These are phyloP conservation scores for Cryptoleucopteryx plumbea DNA, from an alignment of 2,113 vertebrate genomes.

Conservation along the genomic window DNA sequence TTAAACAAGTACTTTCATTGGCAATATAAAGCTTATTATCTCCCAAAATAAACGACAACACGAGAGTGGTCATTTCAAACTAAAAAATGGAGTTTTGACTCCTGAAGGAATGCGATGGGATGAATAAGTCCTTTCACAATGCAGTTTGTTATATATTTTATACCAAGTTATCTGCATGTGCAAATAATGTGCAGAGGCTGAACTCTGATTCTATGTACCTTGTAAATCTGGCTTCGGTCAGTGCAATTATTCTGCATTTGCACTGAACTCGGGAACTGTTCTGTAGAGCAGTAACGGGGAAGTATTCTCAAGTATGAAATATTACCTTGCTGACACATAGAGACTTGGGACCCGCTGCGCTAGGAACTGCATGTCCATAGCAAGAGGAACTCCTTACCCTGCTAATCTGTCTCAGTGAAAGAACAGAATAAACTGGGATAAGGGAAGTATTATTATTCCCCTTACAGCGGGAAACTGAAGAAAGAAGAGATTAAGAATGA, in stretches of 20 bases:
- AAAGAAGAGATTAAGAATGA: background rate
- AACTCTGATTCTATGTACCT: background rate
- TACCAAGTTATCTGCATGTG: background rate
- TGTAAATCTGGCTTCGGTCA: background rate
- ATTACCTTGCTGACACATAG: background rate
- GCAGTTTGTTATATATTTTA: background rate
- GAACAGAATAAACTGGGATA: background rate
- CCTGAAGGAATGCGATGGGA: background rate
- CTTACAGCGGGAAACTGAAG: background rate
- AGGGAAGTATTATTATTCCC: background rate
- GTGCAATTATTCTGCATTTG: background rate
- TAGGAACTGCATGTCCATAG: background rate
- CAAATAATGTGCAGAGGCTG: background rate
- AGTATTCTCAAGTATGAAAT: background rate
- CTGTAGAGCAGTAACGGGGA: background rate
- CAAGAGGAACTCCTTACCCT: background rate
- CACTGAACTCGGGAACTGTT: background rate
- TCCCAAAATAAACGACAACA: background rate
- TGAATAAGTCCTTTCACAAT: background rate
- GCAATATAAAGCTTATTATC: background rate
- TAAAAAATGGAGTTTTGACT: background rate
- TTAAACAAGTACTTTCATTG: conserved; percentile 22
- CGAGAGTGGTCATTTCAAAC: background rate
- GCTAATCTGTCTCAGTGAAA: background rate
- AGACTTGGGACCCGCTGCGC: background rate